Conservation (phyloP, 2,797 vertebrate species). For the Buphagus erythrorhynchus region DNA sequence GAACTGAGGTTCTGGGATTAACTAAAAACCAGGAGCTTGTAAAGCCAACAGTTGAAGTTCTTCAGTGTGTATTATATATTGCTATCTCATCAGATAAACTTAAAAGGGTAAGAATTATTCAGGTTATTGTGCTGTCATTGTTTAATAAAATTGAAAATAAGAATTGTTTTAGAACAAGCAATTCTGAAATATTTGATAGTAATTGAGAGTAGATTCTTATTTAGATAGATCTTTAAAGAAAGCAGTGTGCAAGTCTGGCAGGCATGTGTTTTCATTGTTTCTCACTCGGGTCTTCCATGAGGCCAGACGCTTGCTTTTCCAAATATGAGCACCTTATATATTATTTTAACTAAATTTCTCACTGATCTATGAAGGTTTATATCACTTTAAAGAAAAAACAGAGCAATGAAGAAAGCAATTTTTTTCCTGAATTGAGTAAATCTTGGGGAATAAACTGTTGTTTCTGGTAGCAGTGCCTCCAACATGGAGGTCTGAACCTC, state of each 20-base stretch:
- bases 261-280: background rate
- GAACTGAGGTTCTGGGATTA: background rate
- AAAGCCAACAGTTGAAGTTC: constrained; percentile 15
- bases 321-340: background rate
- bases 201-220: background rate
- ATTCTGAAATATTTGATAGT: background rate
- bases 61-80: background rate
- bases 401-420: background rate
- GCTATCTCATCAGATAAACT: background rate
- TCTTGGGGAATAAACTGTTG: background rate
- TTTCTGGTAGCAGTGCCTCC: background rate
- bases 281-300: background rate
- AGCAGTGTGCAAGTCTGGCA: background rate
- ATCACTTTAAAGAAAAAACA: background rate
- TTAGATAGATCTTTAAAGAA: background rate
- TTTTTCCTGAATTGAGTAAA: background rate
- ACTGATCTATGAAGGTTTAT: background rate
- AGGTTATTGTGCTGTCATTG: background rate
- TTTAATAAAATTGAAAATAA: background rate
- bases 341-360: background rate
- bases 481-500: background rate
- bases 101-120: background rate
- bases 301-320: background rate
- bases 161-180: background rate
- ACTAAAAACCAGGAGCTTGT: background rate